Percentiles rank a stretch among this genome's conserved stretches.
phyloP scores from a whole-genome alignment of 2,888 invertebrate genomes.

The Gastrophysa polygoni region DNA sequence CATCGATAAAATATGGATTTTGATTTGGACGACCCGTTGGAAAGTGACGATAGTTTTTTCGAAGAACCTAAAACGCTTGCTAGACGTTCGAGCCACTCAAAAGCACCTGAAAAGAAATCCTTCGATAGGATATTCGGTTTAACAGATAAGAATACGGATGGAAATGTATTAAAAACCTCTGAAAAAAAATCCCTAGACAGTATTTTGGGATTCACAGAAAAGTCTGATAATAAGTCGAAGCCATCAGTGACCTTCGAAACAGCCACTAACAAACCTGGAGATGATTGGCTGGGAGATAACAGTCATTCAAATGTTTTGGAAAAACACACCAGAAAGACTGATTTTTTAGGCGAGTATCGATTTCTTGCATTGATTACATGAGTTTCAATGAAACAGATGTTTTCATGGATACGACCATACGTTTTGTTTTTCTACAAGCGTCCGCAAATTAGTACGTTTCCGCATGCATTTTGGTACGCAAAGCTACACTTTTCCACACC shows the following conservation, averaged over 20 bases:
- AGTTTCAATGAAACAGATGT: no score
- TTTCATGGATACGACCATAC: no score
- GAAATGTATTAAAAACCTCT: slow-evolving; percentile 8
- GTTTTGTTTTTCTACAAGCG: no score
- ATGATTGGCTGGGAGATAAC: slow-evolving; percentile 49
- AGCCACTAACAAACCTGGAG: slow-evolving; percentile 30
- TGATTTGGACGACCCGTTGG: slow-evolving; percentile 65
- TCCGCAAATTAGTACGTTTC: no score
- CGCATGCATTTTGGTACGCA: no score
- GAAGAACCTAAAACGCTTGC: slow-evolving; percentile 62
- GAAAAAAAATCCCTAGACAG: slow-evolving; percentile 44
- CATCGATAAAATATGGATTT: slow-evolving; percentile 39
- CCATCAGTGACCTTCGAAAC: slow-evolving; percentile 29
- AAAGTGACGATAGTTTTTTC: slow-evolving; percentile 75
- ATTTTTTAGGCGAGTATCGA: slow-evolving; percentile 14
- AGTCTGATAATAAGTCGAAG: slow-evolving; percentile 19
- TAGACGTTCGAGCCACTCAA: slow-evolving; percentile 45
- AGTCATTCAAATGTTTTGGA: slow-evolving; percentile 32
- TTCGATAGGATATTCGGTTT: slow-evolving; percentile 44
- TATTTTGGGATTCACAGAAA: slow-evolving; percentile 39
- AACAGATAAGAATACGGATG: slow-evolving; percentile 20
- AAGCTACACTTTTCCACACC: no score
- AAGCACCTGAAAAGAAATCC: slow-evolving; percentile 51
- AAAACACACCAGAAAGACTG: slow-evolving; percentile 43
- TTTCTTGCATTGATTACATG: background rate